Base-by-base conservation (phyloP, 23 tunicate genomes). In the Botrylloides violaceus region DNA sequence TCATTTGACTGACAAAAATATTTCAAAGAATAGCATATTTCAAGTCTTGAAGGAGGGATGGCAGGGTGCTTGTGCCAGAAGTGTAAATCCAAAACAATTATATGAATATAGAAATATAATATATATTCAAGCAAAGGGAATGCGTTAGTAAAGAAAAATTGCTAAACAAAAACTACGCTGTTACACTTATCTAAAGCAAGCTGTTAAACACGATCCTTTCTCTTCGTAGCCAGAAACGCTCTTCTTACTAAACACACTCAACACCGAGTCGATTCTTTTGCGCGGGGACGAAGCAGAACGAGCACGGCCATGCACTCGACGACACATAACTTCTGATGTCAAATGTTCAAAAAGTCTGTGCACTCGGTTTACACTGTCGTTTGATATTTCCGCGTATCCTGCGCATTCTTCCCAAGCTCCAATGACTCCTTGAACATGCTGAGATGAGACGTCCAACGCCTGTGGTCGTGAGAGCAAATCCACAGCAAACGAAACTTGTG, bases 371-470 rank as follows among this genome's bases (percentile, higher is more conserved):
- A 66, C 47, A 49, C 83, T 84, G 33, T 36, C 36, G 20, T 84
- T 75, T 23, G 95, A 81, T 3, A 87, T 62, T 56, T 87, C 95
- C 4, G 86, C 95, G 47, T 75, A 87, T 3, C 95, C 95, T 3
- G 71, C 86, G 61, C 95, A 87, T 62, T 87, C 95, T 26, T 43
- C 55, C 95, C 95, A 87, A 12, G 71, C 66, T 26, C 80, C 78
- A 22, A 87, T 76, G 29, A 87, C 77, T 0, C 73, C 77, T 49
- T 71, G 68, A 55, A 87, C 86, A 55, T 87, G 79, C 29, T 76
- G 81, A 2, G 95, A 64, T 36, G 78, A 49, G 1, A 80, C 66
- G 29, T 77, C 60, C 68, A 68, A 3, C 76, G 58, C 18, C 35
- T 27, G 59, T 7, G 36, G 20, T 50, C 73, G 64, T 3, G 32